A percentile compares a stretch with the other conserved stretches of the same genome.
phyloP scores from a whole-genome alignment of 2,888 invertebrate species.

The Pimpla rufipes region DNA sequence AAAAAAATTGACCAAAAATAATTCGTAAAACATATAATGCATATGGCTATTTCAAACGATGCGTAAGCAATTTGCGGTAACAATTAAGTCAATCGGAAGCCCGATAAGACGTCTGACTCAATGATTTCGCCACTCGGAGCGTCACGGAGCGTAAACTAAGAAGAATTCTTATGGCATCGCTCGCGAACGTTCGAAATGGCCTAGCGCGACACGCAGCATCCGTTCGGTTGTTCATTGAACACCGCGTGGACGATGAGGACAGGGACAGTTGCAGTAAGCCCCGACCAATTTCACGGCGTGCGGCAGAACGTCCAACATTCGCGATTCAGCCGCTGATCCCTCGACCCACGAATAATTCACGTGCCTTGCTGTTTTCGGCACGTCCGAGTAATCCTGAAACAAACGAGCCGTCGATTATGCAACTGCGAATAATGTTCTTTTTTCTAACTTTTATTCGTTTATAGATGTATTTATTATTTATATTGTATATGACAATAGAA shows the following conservation, averaged over 20 bases:
- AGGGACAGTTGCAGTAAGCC: slow-evolving; percentile 79
- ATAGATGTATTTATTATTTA: not conserved
- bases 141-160: slow-evolving; percentile 7
- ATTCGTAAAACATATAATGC: not conserved
- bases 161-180: slow-evolving; percentile 56
- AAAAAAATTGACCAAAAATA: not conserved
- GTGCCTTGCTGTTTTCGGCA: slow-evolving; percentile 78
- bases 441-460: not conserved
- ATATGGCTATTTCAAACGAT: not conserved
- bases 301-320: slow-evolving; percentile 66
- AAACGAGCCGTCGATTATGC: slow-evolving; percentile 26
- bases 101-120: slow-evolving; percentile 40
- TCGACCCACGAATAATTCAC: slow-evolving; percentile 81
- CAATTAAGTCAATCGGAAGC: slow-evolving; percentile 59
- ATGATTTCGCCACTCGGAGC: slow-evolving; percentile 45
- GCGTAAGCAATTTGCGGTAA: not conserved
- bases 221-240: slow-evolving; percentile 31
- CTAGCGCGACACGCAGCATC: not conserved
- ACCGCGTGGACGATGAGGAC: slow-evolving; percentile 70
- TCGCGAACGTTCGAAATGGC: not conserved
- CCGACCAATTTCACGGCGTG: slow-evolving; percentile 77
- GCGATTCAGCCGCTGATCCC: slow-evolving; percentile 65
- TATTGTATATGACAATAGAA: not conserved
- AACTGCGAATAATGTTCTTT: not conserved
- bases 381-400: slow-evolving; percentile 73